phyloP scores from a whole-genome alignment of 2,888 invertebrate species.

The Biston betularia region DNA sequence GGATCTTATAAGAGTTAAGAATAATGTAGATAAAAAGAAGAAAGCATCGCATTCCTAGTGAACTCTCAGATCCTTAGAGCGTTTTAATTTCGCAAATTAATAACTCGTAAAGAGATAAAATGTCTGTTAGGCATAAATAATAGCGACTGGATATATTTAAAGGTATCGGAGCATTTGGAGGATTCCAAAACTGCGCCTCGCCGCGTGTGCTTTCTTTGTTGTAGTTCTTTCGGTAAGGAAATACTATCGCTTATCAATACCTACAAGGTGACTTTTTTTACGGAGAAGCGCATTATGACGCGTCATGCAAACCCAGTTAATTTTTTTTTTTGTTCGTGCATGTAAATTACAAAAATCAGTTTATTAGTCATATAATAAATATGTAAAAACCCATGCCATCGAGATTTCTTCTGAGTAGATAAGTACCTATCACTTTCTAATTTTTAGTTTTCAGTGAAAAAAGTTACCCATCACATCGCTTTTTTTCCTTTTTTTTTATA shows the following conservation, averaged over 20 bases:
- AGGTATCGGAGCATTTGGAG: conserved; percentile 53
- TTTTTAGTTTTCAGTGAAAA: too few relatives aligned
- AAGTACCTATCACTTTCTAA: too few relatives aligned
- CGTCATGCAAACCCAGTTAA: too few relatives aligned
- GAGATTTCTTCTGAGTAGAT: too few relatives aligned
- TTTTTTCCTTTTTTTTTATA: too few relatives aligned
- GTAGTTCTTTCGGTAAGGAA: conserved; percentile 51
- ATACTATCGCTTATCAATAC: conserved; percentile 36
- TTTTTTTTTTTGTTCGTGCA: too few relatives aligned
- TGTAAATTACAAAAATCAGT: too few relatives aligned
- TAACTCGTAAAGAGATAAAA: conserved; percentile 61
- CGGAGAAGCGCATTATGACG: too few relatives aligned
- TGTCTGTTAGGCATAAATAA: conserved; percentile 60
- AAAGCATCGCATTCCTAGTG: conserved; percentile 46
- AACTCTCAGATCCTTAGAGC: conserved; percentile 47
- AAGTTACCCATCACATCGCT: too few relatives aligned
- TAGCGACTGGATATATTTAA: conserved; percentile 53
- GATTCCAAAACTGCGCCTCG: conserved; percentile 46
- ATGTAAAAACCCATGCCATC: too few relatives aligned
- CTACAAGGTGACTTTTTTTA: too few relatives aligned
- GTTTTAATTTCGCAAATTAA: conserved; percentile 65
- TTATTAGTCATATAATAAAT: too few relatives aligned
- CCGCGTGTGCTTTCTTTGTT: conserved; percentile 36
- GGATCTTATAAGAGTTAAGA: conserved; percentile 41
- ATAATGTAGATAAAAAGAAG: conserved; percentile 50